phyloP scores from a whole-genome alignment of 2,113 vertebrate species.

The Plecturocebus donacophilus region DNA sequence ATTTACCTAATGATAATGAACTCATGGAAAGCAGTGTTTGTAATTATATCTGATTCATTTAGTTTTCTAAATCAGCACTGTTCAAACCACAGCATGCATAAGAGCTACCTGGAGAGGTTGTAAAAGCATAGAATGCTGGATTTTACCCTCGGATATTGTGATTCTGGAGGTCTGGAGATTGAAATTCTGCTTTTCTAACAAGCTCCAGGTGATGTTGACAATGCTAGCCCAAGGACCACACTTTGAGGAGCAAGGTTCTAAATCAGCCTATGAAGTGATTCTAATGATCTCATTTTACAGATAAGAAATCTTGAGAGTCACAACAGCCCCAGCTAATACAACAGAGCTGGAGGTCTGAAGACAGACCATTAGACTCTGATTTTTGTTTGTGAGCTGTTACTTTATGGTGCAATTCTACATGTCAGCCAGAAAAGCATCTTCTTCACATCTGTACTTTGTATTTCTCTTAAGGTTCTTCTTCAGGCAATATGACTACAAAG shows the following conservation, averaged over 20 bases:
- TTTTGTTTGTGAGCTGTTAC: neutral
- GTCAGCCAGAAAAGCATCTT: neutral
- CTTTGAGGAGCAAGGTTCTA: neutral
- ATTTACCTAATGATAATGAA: neutral
- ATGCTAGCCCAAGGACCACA: neutral
- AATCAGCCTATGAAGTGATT: neutral
- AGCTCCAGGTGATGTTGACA: neutral
- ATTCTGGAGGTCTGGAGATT: neutral
- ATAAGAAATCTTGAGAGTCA: neutral
- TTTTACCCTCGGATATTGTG: neutral
- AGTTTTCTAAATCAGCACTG: neutral
- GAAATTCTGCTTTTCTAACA: neutral
- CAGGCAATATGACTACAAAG: neutral
- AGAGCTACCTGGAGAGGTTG: neutral
- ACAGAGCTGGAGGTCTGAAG: neutral
- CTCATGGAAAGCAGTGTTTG: neutral
- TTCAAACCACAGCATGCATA: neutral
- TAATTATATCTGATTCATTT: neutral
- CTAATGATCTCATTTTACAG: neutral
- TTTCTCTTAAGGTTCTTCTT: neutral
- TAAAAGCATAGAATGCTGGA: neutral
- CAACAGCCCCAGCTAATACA: neutral
- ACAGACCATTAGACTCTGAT: neutral
- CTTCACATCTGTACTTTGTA: neutral
- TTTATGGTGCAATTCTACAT: rapidly evolving